Evolutionary conservation across 2,113 vertebrate genomes (phyloP), one percentile per base, ranked within the genome.

Genomic region (Meriones unguiculatus): DNA sequence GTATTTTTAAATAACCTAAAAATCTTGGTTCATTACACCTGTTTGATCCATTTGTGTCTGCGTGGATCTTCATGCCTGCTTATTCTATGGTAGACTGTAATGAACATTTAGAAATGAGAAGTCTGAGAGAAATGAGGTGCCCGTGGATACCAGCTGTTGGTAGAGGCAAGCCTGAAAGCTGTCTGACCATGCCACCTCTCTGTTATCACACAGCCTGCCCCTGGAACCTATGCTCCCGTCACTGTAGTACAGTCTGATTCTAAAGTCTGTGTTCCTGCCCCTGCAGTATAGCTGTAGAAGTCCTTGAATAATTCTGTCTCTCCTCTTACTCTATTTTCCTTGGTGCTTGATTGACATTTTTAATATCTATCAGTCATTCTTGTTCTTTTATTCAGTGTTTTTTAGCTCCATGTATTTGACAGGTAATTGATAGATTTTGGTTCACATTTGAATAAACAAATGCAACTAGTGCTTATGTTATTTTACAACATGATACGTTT

Each of bases 51-150:
- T 78, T 81, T 22, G 76, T 13, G 67, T 38, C 35, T 96, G 2
- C 25, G 46, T 95, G 59, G 77, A 10, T 35, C 35, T 81, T 35
- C 18, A 2, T 75, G 1, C 10, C 46, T 35, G 0, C 59, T 54
- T 93, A 18, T 89, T 64, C n/a, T 62, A 84, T 82, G 38, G 46
- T 94, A 59, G 30, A 54, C 25, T 76, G 10, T 93, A 80, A 69
- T 62, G 81, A 88, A 22, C 87, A 93, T 89, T 96, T 95, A 87
- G 62, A 94, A 93, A 65, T 93, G 82, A 89, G 22, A 94, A 91
- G 73, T n/a, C 69, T 70, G 28, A 77, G 64, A 69, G 46, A 38
- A 54, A 52, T 41, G n/a, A 46, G 28, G 17, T 46, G n/a, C 80
- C 32, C 30, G 14, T 84, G 9, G 62, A 87, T 24, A 35, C 77